Conservation (phyloP, 1,140 invertebrate genomes). For the Bemisia tabaci region DNA sequence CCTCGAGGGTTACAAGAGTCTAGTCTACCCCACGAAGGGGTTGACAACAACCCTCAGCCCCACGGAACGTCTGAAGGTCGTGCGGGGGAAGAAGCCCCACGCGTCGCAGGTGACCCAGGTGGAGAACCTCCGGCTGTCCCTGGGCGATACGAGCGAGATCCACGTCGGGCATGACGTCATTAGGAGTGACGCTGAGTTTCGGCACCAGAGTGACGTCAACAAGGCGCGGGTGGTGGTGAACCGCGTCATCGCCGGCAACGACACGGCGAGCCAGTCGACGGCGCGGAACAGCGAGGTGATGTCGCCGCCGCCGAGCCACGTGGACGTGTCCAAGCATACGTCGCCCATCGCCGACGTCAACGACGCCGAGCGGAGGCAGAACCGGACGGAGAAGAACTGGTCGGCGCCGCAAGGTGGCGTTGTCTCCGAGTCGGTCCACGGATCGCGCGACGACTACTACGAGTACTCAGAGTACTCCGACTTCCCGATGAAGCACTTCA, state of each 20-base stretch:
- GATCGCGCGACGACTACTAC: not conserved
- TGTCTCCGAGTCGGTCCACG: not conserved
- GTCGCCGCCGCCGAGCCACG: not conserved
- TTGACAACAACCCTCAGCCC: too few relatives aligned
- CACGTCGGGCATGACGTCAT: not conserved
- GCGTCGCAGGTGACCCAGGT: not conserved
- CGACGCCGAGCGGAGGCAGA: not conserved
- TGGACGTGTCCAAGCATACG: not conserved
- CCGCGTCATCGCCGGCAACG: not conserved
- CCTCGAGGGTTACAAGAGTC: too few relatives aligned
- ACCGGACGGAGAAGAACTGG: not conserved
- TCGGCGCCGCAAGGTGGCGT: not conserved
- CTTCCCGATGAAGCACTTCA: not conserved
- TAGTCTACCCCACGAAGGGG: too few relatives aligned
- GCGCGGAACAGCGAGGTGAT: not conserved
- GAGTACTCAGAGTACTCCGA: not conserved
- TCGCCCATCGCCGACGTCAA: not conserved
- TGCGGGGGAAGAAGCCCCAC: not conserved
- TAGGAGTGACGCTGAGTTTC: too few relatives aligned
- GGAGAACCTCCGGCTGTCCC: not conserved
- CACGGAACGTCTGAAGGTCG: not conserved
- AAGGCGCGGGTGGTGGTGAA: not conserved
- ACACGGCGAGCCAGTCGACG: not conserved
- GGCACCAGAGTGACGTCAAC: not conserved
- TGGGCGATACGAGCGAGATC: not conserved